Conservation (phyloP, 2,888 invertebrate species). For the Leucozona laternaria region DNA sequence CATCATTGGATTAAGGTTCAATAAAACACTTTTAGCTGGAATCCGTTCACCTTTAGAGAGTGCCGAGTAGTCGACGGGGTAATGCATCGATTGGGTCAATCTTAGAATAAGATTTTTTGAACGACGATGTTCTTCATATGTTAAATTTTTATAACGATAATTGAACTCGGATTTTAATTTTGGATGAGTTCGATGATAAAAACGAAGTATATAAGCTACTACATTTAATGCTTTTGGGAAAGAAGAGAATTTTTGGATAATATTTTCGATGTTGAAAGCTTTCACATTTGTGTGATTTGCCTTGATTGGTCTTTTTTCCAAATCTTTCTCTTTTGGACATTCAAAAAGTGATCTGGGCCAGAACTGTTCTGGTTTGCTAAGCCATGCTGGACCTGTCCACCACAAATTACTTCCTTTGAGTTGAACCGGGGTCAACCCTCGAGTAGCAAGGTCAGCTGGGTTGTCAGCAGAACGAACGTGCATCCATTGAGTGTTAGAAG, state of each 20-base stretch:
- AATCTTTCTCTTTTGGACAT: background rate
- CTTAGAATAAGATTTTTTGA: background rate
- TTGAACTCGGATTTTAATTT: background rate
- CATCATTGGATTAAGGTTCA: background rate
- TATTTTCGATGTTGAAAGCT: background rate
- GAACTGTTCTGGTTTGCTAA: background rate
- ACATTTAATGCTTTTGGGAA: slow-evolving; percentile 11
- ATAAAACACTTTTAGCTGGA: background rate
- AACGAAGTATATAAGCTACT: background rate
- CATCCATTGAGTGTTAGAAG: slow-evolving; percentile 22
- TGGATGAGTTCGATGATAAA: background rate
- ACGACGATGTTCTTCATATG: background rate
- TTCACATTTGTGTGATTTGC: background rate
- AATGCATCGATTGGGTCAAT: background rate
- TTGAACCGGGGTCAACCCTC: slow-evolving; percentile 19
- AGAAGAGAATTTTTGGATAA: slow-evolving; percentile 2
- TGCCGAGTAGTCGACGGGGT: background rate
- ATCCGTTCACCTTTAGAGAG: background rate
- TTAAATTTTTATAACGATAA: background rate
- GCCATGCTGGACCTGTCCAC: slow-evolving; percentile 12
- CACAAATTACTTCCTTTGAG: slow-evolving; percentile 27
- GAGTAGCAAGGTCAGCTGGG: slow-evolving; percentile 19
- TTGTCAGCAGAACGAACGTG: slow-evolving; percentile 25
- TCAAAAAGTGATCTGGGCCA: slow-evolving; percentile 17
- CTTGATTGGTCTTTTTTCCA: background rate